Percentiles rank a stretch among this genome's conserved stretches.
phyloP scores from a whole-genome alignment of 2,888 invertebrate genomes.

The Cantharis lateralis region DNA sequence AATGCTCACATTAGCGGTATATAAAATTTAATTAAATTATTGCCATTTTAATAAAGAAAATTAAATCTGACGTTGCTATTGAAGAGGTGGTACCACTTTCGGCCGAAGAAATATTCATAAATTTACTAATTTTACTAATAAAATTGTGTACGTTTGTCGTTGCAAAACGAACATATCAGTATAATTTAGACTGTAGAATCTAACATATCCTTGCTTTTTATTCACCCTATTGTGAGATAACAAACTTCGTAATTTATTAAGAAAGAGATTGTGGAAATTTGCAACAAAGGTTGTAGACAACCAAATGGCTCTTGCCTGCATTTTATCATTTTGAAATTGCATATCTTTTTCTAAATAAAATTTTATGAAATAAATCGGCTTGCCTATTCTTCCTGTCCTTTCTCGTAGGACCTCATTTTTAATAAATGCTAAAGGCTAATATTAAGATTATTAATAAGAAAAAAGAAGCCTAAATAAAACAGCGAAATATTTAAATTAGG shows the following conservation, averaged over 20 bases:
- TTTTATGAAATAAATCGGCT: constrained; percentile 38
- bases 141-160: constrained; percentile 39
- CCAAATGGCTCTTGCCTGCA: not conserved
- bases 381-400: constrained; percentile 49
- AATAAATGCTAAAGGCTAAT: constrained; percentile 21
- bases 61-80: not conserved
- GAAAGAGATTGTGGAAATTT: constrained; percentile 5
- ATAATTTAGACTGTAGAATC: constrained; percentile 38
- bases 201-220: constrained; percentile 45
- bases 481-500: constrained; percentile 22
- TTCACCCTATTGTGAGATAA: constrained; percentile 32
- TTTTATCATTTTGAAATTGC: not conserved
- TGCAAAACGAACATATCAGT: constrained; percentile 43
- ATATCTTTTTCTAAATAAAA: constrained; percentile 9
- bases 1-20: not conserved
- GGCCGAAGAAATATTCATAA: constrained; percentile 6
- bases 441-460: constrained; percentile 29
- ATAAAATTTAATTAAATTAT: not conserved
- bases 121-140: constrained; percentile 26
- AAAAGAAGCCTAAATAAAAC: constrained; percentile 27
- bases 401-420: constrained; percentile 29
- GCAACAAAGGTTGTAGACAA: not conserved
- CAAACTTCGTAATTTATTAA: constrained; percentile 18
- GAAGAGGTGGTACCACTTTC: not conserved
- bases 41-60: not conserved